phyloP scores from a whole-genome alignment of 1,140 invertebrate species.

The Heliconius congener region DNA sequence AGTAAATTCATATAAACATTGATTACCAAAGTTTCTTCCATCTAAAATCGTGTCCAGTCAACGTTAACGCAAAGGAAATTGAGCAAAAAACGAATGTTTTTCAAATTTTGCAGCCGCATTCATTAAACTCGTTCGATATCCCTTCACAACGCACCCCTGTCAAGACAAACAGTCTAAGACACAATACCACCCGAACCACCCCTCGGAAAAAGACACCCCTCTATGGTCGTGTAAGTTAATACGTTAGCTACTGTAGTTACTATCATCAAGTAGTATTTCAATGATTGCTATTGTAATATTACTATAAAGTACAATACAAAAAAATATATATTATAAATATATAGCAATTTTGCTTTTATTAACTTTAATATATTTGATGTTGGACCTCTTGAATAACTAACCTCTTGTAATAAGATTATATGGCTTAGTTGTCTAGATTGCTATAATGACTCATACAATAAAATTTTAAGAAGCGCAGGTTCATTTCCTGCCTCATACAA shows the following conservation, averaged over 20 bases:
- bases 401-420: too few relatives aligned
- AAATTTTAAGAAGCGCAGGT: too few relatives aligned
- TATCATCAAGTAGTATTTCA: neutral
- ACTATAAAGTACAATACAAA: too few relatives aligned
- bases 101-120: slow-evolving; percentile 45
- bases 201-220: neutral
- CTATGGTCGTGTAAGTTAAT: slow-evolving; percentile 4
- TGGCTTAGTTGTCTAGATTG: too few relatives aligned
- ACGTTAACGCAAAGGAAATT: slow-evolving; percentile 8
- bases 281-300: too few relatives aligned
- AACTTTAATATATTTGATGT: too few relatives aligned
- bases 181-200: slow-evolving; percentile 27
- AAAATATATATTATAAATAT: too few relatives aligned
- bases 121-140: slow-evolving; percentile 41
- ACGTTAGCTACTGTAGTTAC: neutral
- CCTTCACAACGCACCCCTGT: slow-evolving; percentile 41
- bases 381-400: too few relatives aligned
- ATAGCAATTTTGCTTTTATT: too few relatives aligned
- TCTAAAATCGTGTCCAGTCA: neutral
- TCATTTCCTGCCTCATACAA: too few relatives aligned
- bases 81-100: neutral
- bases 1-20: neutral
- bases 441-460: too few relatives aligned
- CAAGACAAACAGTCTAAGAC: slow-evolving; percentile 53
- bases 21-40: too few relatives aligned